These are phyloP conservation scores for Lithobates pipiens DNA, from an alignment of 2,797 vertebrate genomes.

Conservation along the genomic window DNA sequence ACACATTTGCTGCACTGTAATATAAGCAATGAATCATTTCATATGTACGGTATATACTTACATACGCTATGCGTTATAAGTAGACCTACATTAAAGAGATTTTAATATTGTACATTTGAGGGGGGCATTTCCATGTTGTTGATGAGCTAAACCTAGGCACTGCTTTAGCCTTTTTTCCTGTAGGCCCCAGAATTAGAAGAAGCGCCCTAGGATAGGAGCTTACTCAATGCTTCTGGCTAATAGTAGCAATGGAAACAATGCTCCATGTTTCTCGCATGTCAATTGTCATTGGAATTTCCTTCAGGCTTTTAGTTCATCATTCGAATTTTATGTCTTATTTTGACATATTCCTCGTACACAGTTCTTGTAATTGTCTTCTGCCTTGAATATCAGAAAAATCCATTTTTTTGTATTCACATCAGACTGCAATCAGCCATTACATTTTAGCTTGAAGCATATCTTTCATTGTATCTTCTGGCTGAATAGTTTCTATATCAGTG, in stretches of 20 bases:
- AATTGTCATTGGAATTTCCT: slow-evolving; percentile 23
- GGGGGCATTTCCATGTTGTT: neutral
- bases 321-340: neutral
- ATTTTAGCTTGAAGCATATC: neutral
- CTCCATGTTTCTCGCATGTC: neutral
- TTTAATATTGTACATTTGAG: neutral
- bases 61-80: too few species aligned
- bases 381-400: neutral
- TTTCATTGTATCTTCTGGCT: neutral
- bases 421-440: neutral
- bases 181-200: neutral
- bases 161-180: neutral
- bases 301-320: slow-evolving; percentile 23
- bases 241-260: neutral
- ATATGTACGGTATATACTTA: too few species aligned
- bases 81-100: neutral
- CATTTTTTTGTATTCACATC: slow-evolving; percentile 2
- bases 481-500: neutral
- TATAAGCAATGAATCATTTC: too few species aligned
- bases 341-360: slow-evolving; percentile 7
- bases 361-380: neutral
- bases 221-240: slow-evolving; percentile 16
- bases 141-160: neutral
- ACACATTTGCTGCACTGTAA: too few species aligned
- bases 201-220: neutral